Conservation (phyloP, 2,113 vertebrate species). For the Pungitius pungitius region DNA sequence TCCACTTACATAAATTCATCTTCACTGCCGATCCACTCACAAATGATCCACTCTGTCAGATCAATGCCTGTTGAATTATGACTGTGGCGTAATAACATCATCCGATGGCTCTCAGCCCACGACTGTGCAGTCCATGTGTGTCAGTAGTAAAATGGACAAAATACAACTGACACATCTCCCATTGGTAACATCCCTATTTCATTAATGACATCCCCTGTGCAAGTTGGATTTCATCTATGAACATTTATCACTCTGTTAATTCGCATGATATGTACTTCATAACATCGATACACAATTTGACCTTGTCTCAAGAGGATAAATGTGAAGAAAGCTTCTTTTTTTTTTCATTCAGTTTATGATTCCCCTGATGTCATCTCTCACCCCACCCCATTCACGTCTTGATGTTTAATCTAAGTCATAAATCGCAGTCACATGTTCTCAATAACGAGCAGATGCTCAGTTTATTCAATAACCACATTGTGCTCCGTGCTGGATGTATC, state of each 20-base stretch:
- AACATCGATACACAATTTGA: slow-evolving; percentile 5
- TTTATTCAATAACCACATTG: slow-evolving; percentile 48
- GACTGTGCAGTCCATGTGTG: slow-evolving; percentile 51
- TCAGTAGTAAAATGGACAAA: slow-evolving; percentile 62
- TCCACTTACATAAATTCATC: neutral
- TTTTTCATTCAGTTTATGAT: slow-evolving; percentile 32
- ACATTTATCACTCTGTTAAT: slow-evolving; percentile 34
- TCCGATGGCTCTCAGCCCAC: slow-evolving; percentile 45
- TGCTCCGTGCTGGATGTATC: slow-evolving; percentile 26
- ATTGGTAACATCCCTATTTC: slow-evolving; percentile 24
- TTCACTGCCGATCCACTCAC: slow-evolving; percentile 39
- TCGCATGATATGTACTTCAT: slow-evolving; percentile 30
- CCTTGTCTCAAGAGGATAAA: slow-evolving; percentile 19
- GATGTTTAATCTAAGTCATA: slow-evolving; percentile 45
- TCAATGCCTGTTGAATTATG: slow-evolving; percentile 53
- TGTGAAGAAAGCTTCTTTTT: slow-evolving; percentile 16
- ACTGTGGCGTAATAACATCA: slow-evolving; percentile 58
- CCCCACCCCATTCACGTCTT: slow-evolving; percentile 29
- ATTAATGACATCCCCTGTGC: slow-evolving; percentile 13
- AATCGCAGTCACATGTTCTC: slow-evolving; percentile 66
- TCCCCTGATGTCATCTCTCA: slow-evolving; percentile 41
- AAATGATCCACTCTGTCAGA: slow-evolving; percentile 44
- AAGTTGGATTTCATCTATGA: slow-evolving; percentile 34
- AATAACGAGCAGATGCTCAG: slow-evolving; percentile 70
- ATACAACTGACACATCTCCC: slow-evolving; percentile 42